phyloP scores from a whole-genome alignment of 1,140 invertebrate species.

The Trinorchestia longiramus region DNA sequence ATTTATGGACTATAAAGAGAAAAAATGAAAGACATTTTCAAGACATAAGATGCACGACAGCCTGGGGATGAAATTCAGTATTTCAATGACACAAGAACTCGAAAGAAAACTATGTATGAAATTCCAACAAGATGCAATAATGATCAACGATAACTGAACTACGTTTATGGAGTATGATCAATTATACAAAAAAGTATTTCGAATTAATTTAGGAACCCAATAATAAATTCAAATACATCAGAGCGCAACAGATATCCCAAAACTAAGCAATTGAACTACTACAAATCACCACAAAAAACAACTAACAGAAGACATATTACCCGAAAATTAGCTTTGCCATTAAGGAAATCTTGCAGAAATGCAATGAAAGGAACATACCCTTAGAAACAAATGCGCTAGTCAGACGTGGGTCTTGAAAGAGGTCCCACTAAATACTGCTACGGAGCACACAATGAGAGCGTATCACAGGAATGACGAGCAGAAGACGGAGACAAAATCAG shows the following conservation, averaged over 20 bases:
- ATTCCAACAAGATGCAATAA: neutral
- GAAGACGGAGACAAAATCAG: neutral
- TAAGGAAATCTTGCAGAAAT: neutral
- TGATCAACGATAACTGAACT: neutral
- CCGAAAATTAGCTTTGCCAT: neutral
- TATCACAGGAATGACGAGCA: neutral
- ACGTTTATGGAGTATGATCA: neutral
- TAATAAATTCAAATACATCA: neutral
- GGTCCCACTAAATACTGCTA: neutral
- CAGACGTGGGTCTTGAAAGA: neutral
- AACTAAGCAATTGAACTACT: neutral
- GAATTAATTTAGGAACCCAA: neutral
- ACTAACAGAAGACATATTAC: neutral
- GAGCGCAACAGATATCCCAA: neutral
- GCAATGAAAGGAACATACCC: neutral
- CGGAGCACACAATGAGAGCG: neutral
- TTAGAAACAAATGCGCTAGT: constrained; percentile 4
- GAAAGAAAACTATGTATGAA: neutral
- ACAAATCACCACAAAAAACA: neutral
- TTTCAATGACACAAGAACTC: neutral
- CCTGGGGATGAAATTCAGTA: neutral
- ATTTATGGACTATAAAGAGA: neutral
- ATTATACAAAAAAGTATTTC: neutral
- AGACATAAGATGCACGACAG: neutral
- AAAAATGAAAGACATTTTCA: neutral